Evolutionary conservation across 2,797 vertebrate genomes (phyloP).

Genomic region (Sebastes elongatus): DNA sequence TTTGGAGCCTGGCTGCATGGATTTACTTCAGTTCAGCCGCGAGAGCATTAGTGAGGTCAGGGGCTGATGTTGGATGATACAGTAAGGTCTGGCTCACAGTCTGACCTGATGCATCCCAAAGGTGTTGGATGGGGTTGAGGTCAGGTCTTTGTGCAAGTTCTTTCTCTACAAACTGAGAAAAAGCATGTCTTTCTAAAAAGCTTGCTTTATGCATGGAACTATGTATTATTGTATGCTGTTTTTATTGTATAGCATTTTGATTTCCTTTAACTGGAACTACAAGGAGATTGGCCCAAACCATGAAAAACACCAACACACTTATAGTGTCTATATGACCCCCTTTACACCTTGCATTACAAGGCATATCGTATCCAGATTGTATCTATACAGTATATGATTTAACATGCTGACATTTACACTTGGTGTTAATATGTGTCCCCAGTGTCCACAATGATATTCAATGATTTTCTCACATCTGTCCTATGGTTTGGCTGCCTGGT

Average conservation of each 20-base stretch:
- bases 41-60: neutral
- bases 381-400: too few species aligned
- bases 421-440: too few species aligned
- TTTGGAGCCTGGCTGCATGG: neutral
- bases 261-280: neutral
- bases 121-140: neutral
- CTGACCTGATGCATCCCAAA: neutral
- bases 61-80: neutral
- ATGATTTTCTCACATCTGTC: too few species aligned
- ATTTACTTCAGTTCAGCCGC: neutral
- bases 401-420: too few species aligned
- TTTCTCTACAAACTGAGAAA: neutral
- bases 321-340: neutral
- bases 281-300: neutral
- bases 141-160: neutral
- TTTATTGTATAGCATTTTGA: neutral
- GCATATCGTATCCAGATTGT: too few species aligned
- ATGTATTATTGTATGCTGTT: neutral
- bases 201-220: neutral
- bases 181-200: neutral
- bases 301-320: neutral
- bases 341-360: neutral
- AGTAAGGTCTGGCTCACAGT: neutral
- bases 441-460: too few species aligned
- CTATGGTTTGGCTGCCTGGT: too few species aligned